Evolutionary conservation across 2,113 vertebrate species (phyloP).

Genomic region (Callorhinus ursinus): DNA sequence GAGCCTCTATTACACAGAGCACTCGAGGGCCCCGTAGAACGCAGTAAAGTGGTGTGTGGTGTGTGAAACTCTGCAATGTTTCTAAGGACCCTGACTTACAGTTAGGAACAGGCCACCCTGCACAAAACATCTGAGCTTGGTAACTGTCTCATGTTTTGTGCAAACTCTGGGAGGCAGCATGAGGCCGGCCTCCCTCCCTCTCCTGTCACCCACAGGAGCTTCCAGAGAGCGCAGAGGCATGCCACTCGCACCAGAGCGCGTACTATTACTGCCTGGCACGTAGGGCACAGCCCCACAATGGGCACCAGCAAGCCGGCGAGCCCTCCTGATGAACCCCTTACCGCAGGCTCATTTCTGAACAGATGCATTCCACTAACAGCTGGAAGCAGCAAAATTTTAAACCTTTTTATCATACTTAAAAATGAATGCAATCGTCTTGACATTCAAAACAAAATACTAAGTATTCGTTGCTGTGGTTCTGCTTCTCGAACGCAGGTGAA

Average conservation of each 20-base stretch:
- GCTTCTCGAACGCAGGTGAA: neutral
- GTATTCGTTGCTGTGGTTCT: neutral
- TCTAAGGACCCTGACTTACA: constrained; percentile 78
- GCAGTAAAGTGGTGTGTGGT: constrained; percentile 78
- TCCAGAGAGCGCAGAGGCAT: neutral
- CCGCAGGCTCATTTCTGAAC: constrained; percentile 13
- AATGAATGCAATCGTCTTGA: neutral
- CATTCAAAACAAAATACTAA: neutral
- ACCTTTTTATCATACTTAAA: neutral
- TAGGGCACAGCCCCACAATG: neutral
- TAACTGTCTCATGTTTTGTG: constrained; percentile 55
- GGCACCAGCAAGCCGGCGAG: neutral
- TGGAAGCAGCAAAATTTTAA: neutral
- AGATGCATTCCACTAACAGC: neutral
- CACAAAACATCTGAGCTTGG: constrained; percentile 59
- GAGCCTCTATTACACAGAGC: constrained; percentile 84
- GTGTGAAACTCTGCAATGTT: constrained; percentile 66
- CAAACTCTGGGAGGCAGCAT: constrained; percentile 42
- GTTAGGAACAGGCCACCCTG: constrained; percentile 24
- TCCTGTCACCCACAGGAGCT: fast-evolving
- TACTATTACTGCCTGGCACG: neutral
- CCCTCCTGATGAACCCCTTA: neutral
- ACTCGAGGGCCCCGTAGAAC: constrained; percentile 81
- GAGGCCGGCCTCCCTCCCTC: neutral
- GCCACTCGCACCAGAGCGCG: neutral